Conservation (phyloP, 1,140 invertebrate genomes). For the Venturia canescens region DNA sequence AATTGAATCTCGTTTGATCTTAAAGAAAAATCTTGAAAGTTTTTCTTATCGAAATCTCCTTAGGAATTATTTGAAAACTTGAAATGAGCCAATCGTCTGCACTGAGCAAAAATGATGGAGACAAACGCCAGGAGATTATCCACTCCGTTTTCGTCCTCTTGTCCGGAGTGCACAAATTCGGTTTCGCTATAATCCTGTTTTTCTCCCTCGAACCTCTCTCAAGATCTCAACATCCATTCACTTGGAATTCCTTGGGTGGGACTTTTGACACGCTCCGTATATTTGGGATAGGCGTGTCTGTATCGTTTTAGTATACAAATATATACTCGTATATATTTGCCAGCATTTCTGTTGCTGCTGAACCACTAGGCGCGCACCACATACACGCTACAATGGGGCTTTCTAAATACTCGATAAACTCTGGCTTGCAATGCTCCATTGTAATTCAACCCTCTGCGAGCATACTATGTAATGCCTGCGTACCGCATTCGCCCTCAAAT, state of each 20-base stretch:
- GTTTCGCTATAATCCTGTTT: too few species aligned
- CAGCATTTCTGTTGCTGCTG: not conserved
- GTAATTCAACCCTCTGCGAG: constrained; percentile 37
- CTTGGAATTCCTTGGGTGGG: too few species aligned
- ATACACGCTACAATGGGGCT: constrained; percentile 25
- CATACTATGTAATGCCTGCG: constrained; percentile 29
- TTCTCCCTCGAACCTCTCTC: too few species aligned
- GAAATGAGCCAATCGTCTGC: too few species aligned
- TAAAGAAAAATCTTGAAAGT: too few species aligned
- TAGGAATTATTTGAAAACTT: too few species aligned
- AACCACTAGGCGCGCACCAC: not conserved
- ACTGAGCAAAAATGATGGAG: too few species aligned
- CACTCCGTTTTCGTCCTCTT: too few species aligned
- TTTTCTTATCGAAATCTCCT: not conserved
- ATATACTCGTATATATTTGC: not conserved
- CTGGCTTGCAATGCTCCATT: constrained; percentile 36
- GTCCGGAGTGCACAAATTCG: too few species aligned
- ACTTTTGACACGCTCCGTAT: not conserved
- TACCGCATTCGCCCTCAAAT: constrained; percentile 28
- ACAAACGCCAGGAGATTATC: not conserved
- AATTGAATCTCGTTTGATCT: too few species aligned
- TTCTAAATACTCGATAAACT: constrained; percentile 46
- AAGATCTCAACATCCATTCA: too few species aligned
- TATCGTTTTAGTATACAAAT: not conserved
- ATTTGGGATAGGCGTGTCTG: not conserved